Conservation (phyloP, 2,113 vertebrate species). For the Sander lucioperca region DNA sequence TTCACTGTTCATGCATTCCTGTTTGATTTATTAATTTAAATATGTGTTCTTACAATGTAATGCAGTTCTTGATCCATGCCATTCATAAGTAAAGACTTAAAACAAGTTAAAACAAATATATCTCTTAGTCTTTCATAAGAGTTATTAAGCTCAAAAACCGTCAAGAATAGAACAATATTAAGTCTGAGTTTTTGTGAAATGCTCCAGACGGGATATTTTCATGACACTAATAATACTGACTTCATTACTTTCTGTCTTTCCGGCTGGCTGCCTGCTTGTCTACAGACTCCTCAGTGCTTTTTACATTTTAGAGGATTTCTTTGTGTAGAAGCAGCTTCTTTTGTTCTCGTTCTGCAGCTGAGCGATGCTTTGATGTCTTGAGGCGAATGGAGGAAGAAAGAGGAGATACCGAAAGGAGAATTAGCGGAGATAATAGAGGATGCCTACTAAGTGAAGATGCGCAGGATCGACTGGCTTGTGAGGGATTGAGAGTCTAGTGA, state of each 20-base stretch:
- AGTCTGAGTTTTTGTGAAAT: background rate
- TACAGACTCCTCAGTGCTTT: slow-evolving; percentile 44
- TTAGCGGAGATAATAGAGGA: slow-evolving; percentile 59
- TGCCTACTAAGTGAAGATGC: slow-evolving; percentile 57
- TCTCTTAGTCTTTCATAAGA: background rate
- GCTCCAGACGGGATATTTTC: background rate
- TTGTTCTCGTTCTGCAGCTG: slow-evolving; percentile 65
- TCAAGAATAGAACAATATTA: background rate
- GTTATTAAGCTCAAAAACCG: no score
- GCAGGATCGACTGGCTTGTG: slow-evolving; percentile 56
- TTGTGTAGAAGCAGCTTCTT: slow-evolving; percentile 58
- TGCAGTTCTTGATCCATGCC: background rate
- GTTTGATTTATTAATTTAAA: slow-evolving; percentile 3
- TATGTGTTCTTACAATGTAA: background rate
- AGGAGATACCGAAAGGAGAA: slow-evolving; percentile 54
- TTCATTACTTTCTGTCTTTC: slow-evolving; percentile 29
- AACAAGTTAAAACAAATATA: no score
- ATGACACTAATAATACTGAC: slow-evolving; percentile 25
- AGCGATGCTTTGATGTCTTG: slow-evolving; percentile 71
- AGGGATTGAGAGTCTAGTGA: slow-evolving; percentile 52
- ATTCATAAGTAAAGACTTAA: background rate
- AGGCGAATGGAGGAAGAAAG: slow-evolving; percentile 49
- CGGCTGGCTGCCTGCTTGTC: slow-evolving; percentile 15
- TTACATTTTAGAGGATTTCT: slow-evolving; percentile 60
- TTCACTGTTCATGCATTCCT: slow-evolving; percentile 4